Evolutionary conservation across 2,888 invertebrate genomes (phyloP).

Genomic region (Harpalus rubripes): DNA sequence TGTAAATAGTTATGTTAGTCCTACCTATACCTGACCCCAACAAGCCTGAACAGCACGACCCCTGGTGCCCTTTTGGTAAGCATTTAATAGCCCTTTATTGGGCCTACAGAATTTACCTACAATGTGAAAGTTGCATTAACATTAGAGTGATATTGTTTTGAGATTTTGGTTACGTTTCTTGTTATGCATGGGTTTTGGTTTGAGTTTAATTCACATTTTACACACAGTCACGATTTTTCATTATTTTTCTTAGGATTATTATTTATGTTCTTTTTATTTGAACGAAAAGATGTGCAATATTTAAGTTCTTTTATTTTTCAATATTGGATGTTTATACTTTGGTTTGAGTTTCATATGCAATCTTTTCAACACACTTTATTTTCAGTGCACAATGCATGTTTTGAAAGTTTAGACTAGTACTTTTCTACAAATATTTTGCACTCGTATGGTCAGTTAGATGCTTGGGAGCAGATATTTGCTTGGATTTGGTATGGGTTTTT

Average conservation of each 20-base stretch:
- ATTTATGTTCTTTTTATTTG: conserved; percentile 57
- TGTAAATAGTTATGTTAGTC: conserved; percentile 83
- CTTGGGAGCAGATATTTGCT: conserved; percentile 57
- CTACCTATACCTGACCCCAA: conserved; percentile 92
- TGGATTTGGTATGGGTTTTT: conserved; percentile 45
- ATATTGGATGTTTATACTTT: not conserved
- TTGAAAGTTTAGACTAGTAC: conserved; percentile 59
- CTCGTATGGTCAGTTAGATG: conserved; percentile 41
- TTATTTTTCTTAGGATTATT: conserved; percentile 5
- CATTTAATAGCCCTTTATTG: conserved; percentile 68
- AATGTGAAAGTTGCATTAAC: conserved; percentile 65
- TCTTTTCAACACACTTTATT: conserved; percentile 37
- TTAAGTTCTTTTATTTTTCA: conserved; percentile 77
- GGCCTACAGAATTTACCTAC: conserved; percentile 57
- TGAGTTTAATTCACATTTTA: conserved; percentile 62
- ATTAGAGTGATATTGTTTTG: conserved; percentile 69
- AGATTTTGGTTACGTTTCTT: conserved; percentile 58
- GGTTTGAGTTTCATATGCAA: conserved; percentile 1
- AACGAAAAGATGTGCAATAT: conserved; percentile 75
- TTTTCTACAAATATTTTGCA: conserved; percentile 62
- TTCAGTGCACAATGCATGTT: conserved; percentile 60
- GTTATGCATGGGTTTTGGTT: conserved; percentile 64
- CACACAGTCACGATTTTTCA: conserved; percentile 41
- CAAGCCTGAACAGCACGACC: conserved; percentile 94
- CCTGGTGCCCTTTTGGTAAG: conserved; percentile 93